Percentiles rank a stretch among this genome's conserved stretches.
phyloP scores from a whole-genome alignment of 2,113 vertebrate species.

The Tangachromis dhanisi region DNA sequence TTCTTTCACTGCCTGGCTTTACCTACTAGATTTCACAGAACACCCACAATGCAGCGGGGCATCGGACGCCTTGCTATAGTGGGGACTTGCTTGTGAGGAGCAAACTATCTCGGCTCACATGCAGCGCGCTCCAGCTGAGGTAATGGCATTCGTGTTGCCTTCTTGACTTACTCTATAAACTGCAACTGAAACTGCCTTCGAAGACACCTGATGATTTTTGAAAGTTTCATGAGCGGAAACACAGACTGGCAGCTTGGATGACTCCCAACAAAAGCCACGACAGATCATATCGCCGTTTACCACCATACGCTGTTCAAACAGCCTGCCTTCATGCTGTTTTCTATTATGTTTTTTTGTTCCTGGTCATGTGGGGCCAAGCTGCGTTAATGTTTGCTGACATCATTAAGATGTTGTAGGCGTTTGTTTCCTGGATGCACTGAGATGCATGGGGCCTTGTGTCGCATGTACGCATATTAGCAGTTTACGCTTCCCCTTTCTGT shows the following conservation, averaged over 20 bases:
- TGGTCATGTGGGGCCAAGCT: background rate
- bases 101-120: background rate
- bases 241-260: background rate
- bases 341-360: background rate
- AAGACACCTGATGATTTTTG: background rate
- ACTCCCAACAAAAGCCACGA: background rate
- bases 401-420: background rate
- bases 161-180: background rate
- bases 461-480: background rate
- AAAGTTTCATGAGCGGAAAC: background rate
- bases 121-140: background rate
- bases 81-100: background rate
- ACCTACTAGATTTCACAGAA: constrained; percentile 15
- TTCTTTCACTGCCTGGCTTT: background rate
- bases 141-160: background rate
- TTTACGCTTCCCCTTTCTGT: background rate
- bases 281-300: background rate
- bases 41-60: constrained; percentile 30
- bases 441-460: background rate
- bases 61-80: background rate
- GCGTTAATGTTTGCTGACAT: background rate
- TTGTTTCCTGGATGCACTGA: background rate
- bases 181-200: background rate
- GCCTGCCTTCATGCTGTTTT: background rate
- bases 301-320: background rate